phyloP scores from a whole-genome alignment of 1,140 invertebrate genomes.

The Bombus breviceps region DNA sequence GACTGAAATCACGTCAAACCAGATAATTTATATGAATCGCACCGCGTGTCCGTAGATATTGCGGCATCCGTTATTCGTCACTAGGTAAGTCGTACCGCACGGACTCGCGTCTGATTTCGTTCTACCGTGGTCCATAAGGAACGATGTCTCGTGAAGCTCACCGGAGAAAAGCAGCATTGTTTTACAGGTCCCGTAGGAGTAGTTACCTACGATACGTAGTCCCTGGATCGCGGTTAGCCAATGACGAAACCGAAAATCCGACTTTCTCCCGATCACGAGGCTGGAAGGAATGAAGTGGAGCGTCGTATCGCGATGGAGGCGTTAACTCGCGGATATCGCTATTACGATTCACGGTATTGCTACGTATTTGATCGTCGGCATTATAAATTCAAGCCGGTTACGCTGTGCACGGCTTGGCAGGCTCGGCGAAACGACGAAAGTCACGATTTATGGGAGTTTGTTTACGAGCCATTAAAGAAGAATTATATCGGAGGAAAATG shows the following conservation, averaged over 20 bases:
- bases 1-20: constrained; percentile 44
- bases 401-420: background rate
- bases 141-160: background rate
- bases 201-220: constrained; percentile 16
- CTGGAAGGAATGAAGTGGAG: too few species aligned
- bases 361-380: constrained; percentile 8
- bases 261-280: background rate
- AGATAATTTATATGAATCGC: constrained; percentile 56
- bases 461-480: constrained; percentile 43
- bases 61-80: constrained; percentile 39
- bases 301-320: background rate
- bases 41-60: constrained; percentile 15
- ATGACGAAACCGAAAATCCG: constrained; percentile 17
- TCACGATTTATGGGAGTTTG: constrained; percentile 34
- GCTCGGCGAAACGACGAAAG: constrained; percentile 28
- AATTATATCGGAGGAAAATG: too few species aligned
- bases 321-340: background rate
- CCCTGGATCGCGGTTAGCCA: background rate
- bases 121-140: constrained; percentile 1
- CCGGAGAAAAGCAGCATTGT: background rate
- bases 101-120: background rate
- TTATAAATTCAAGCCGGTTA: constrained; percentile 9
- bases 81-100: too few species aligned
- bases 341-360: background rate
- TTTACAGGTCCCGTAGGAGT: constrained; percentile 1